Base-by-base conservation (phyloP, 2,888 invertebrate genomes). In the Pachliopta kotzebuea region DNA sequence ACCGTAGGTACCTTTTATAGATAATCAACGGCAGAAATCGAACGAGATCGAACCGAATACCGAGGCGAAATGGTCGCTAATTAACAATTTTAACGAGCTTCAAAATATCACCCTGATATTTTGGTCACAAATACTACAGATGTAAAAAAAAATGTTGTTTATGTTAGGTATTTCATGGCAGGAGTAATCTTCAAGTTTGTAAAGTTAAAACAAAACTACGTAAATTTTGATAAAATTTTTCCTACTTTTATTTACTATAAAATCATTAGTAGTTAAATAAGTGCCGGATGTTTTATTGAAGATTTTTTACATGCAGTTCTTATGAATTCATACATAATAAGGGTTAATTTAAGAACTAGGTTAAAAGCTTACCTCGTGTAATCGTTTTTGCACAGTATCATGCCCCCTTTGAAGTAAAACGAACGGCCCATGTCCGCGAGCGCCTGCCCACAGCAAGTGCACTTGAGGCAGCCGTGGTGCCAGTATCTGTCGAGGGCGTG, bases 391-490 rank as follows among this genome's bases (percentile, higher is more conserved):
- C 98, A 98, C 81, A 98, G 94, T 87, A 98, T 97, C 96, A 98
- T 97, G 78, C 97, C 97, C 71, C 96, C 95, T 93, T 96, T 96
- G 88, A 96, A 96, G 92, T 96, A 98, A 93, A 98, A 98, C 80
- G 97, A 96, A 72, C 95, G 93, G 70, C 97, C 98, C 87, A 98
- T 95, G 86, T 98, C 98, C 78, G 97, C 98, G 74, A 98, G 93
- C 84, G 96, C 95, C 72, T 96, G 96, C 72, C 95, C 95, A 88
- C 98, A 98, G 90, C 96, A 96, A 81, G 96, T 95, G 93, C 98
- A 98, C 92, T 98, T 98, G 79, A 98, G 94, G 89, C 98, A 98
- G 76, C 95, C 95, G 93, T 97, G 97, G 93, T 98, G 98, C 98
- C 98, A 98, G 92, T 97, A 98, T 86, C 97, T 93, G 93, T 98